Conservation (phyloP, 2,113 vertebrate genomes). For the Antennarius striatus region DNA sequence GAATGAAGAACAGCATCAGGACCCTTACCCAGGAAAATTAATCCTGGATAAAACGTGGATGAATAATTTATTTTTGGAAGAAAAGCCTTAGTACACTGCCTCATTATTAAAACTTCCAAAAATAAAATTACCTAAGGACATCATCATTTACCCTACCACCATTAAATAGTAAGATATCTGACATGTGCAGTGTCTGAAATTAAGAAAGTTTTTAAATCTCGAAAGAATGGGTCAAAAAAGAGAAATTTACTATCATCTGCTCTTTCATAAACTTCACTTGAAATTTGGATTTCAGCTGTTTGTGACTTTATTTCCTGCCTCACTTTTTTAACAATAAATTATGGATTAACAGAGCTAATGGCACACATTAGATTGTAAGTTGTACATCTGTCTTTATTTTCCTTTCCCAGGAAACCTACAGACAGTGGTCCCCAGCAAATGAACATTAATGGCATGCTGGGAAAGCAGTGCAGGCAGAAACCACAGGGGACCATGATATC, state of each 20-base stretch:
- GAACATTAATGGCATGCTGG: conserved; percentile 44
- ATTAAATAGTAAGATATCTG: neutral
- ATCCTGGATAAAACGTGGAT: too few relatives aligned
- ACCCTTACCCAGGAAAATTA: too few relatives aligned
- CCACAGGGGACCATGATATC: conserved; percentile 15
- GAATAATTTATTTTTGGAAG: too few relatives aligned
- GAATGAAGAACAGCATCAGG: too few relatives aligned
- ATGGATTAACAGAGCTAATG: conserved; percentile 49
- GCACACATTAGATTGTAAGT: conserved; percentile 9
- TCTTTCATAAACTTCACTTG: conserved; percentile 13
- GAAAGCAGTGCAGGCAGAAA: conserved; percentile 23
- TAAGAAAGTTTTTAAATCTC: neutral
- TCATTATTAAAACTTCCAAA: too few relatives aligned
- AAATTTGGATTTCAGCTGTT: conserved; percentile 27
- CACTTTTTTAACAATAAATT: conserved; percentile 22
- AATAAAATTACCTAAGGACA: too few relatives aligned
- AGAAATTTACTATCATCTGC: neutral
- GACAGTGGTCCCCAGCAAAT: conserved; percentile 14
- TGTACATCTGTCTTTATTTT: conserved; percentile 5
- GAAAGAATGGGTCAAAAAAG: neutral
- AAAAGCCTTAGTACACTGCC: too few relatives aligned
- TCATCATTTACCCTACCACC: too few relatives aligned
- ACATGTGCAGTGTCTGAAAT: conserved; percentile 1
- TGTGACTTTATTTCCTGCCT: neutral
- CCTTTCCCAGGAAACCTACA: conserved; percentile 7